Evolutionary conservation across 1,140 invertebrate species (phyloP).

Genomic region (Drosophila neocordata): DNA sequence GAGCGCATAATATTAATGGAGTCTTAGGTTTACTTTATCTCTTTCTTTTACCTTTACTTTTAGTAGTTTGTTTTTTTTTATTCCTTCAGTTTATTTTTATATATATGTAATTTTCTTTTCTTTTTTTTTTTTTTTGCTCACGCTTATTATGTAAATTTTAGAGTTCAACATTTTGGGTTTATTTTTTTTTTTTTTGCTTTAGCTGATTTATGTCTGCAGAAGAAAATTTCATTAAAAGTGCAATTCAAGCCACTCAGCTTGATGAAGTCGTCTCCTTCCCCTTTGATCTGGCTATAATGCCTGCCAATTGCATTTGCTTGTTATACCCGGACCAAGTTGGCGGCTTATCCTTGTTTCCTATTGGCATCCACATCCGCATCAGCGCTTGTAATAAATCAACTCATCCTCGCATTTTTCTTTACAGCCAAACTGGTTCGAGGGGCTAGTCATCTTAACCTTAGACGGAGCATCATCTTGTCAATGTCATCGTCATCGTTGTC

Average conservation of each 20-base stretch:
- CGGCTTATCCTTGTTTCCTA: slow-evolving; percentile 43
- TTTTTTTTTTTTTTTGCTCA: slow-evolving; percentile 1
- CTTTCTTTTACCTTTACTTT: slow-evolving; percentile 8
- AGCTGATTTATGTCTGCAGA: slow-evolving; percentile 5
- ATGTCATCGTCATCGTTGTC: slow-evolving; percentile 27
- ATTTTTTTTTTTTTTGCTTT: background rate
- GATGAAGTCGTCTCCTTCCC: slow-evolving; percentile 33
- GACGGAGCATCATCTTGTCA: slow-evolving; percentile 54
- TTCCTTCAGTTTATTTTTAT: background rate
- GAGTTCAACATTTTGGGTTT: slow-evolving; percentile 9
- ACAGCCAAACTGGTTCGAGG: background rate
- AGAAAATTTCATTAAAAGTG: slow-evolving; percentile 49
- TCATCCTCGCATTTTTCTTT: slow-evolving; percentile 30
- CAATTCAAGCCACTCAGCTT: slow-evolving; percentile 43
- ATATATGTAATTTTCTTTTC: too few species aligned
- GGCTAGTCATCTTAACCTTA: slow-evolving; percentile 42
- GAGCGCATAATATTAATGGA: slow-evolving; percentile 65
- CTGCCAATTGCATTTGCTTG: slow-evolving; percentile 59
- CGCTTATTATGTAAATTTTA: slow-evolving; percentile 45
- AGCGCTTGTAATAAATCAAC: slow-evolving; percentile 60
- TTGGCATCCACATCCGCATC: slow-evolving; percentile 9
- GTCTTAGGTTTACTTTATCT: slow-evolving; percentile 21
- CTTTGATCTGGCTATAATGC: slow-evolving; percentile 38
- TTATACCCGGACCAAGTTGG: slow-evolving; percentile 8
- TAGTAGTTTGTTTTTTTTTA: slow-evolving; percentile 7